Evolutionary conservation across 1,140 invertebrate species (phyloP), one percentile per base, ranked within the genome.

Genomic region (Trachymyrmex septentrionalis): DNA sequence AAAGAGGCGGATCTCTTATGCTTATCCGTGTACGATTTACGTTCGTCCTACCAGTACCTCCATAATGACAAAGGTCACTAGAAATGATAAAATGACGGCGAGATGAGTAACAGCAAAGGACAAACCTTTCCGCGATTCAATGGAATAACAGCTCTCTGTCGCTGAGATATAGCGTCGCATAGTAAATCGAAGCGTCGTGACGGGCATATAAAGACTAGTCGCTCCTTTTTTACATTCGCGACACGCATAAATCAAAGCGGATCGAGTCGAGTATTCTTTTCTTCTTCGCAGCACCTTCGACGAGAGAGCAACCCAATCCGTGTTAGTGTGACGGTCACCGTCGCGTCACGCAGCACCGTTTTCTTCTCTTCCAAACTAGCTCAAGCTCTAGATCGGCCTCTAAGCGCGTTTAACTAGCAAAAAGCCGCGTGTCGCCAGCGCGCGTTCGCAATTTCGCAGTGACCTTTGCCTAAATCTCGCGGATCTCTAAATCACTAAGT

Each of bases 51-150:
- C 14, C 81, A 6, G n/a, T 50, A 77, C 69, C 75, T 21, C 27
- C 82, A 48, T 59, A 50, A 75, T n/a, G 73, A 76, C 84, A 89
- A 89, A 89, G 87, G 84, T 88, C 87, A 81, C 67, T 27, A 80
- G 48, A 53, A 57, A 85, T n/a, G 57, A 7, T 21, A 48, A 27
- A 84, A 71, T 55, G 5, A 63, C 30, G 50, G 34, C 64, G 78
- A 57, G 48, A 69, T 69, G 77, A 69, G 14, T 69, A 81, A 71
- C 34, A 44, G 78, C 5, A 69, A 69, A 81, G 30, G 77, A 69
- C 21, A 69, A 69, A 38, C 16, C 9, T 57, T 21, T 69, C 9
- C 50, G 12, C 30, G 48, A 55, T 55, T 67, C 50, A 30, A 81
- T 81, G 30, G 30, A 7, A 44, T n/a, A 81, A 24, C 50, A 27